Conservation (phyloP, 1,140 invertebrate genomes). For the Uloborus diversus region DNA sequence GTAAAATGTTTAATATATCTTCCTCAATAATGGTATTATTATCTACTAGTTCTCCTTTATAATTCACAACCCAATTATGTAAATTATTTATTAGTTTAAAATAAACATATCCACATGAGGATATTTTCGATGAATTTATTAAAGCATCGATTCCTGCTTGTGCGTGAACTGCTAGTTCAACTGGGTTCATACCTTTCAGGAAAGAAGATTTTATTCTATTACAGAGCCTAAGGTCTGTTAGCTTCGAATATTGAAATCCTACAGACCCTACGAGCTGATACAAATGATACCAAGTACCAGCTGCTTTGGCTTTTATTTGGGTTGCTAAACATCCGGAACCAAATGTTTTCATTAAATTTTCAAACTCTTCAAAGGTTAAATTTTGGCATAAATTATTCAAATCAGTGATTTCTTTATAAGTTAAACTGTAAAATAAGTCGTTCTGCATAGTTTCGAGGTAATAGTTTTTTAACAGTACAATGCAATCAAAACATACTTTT, state of each 20-base stretch:
- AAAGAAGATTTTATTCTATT: constrained; percentile 21
- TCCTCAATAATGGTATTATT: not conserved
- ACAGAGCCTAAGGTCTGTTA: not conserved
- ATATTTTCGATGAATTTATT: not conserved
- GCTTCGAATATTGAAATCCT: not conserved
- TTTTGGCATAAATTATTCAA: not conserved
- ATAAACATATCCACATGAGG: constrained; percentile 9
- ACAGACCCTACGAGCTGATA: constrained; percentile 15
- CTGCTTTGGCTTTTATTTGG: constrained; percentile 15
- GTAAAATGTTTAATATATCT: not conserved
- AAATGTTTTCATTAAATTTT: not conserved
- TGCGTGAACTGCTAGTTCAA: constrained; percentile 11
- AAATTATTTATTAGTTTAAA: constrained; percentile 24
- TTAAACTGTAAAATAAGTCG: not conserved
- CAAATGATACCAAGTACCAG: constrained; percentile 9
- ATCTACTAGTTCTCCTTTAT: not conserved
- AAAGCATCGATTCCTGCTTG: constrained; percentile 21
- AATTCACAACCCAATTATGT: constrained; percentile 4
- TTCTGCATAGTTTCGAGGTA: not conserved
- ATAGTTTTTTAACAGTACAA: not conserved
- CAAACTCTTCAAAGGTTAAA: constrained; percentile 2
- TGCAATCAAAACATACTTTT: not conserved
- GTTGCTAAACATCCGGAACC: not conserved
- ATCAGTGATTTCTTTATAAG: not conserved
- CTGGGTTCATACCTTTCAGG: constrained; percentile 1